Conservation (phyloP, 2,797 vertebrate species). For the Takifugu rubripes region DNA sequence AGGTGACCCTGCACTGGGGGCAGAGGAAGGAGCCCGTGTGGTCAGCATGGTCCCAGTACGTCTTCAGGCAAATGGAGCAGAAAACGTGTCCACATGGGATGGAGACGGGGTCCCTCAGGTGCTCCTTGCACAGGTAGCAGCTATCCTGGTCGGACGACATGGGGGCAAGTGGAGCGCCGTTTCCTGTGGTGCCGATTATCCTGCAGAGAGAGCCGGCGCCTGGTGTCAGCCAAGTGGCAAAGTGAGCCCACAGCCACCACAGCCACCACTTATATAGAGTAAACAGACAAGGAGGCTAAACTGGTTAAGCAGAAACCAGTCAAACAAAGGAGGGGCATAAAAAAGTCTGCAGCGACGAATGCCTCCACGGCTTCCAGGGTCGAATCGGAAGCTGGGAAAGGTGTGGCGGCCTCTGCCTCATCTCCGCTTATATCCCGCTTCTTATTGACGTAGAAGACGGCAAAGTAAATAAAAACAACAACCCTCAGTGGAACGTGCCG, state of each 20-base stretch:
- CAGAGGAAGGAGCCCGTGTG: constrained; percentile 71
- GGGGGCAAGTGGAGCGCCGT: background rate
- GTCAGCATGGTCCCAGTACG: constrained; percentile 82
- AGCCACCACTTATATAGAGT: constrained; percentile 71
- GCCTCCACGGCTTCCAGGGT: constrained; percentile 38
- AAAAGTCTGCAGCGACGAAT: constrained; percentile 55
- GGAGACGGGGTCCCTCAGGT: constrained; percentile 76
- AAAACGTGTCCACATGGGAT: constrained; percentile 80
- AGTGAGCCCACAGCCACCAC: constrained; percentile 61
- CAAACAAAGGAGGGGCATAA: constrained; percentile 71
- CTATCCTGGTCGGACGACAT: constrained; percentile 74
- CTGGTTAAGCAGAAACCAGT: constrained; percentile 84
- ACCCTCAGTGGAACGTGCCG: too few species aligned
- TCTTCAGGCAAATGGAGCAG: constrained; percentile 78
- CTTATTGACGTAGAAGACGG: background rate
- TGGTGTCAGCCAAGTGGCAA: constrained; percentile 55
- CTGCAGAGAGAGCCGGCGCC: constrained; percentile 10
- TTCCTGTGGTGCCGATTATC: background rate
- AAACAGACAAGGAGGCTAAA: constrained; percentile 78
- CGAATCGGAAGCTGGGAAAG: constrained; percentile 59
- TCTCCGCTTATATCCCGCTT: background rate
- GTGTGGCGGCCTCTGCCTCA: constrained; percentile 26
- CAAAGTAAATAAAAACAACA: too few species aligned
- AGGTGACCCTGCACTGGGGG: constrained; percentile 75
- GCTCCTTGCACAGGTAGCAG: constrained; percentile 80